phyloP scores from a whole-genome alignment of 92 coral and sea anemone species.

The Phenganax subtilis region DNA sequence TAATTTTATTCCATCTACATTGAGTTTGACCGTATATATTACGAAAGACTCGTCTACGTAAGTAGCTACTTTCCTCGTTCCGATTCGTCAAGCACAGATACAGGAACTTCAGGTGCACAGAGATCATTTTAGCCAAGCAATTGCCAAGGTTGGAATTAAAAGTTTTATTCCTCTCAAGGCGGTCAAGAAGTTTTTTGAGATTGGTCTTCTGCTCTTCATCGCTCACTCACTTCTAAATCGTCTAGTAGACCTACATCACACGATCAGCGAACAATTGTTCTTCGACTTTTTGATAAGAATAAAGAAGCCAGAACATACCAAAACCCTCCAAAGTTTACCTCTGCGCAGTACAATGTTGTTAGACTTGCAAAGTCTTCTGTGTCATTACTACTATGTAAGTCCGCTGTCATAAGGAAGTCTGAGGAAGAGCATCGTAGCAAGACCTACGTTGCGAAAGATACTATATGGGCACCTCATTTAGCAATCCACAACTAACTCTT shows the following conservation, averaged over 20 bases:
- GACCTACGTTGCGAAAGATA: too few species aligned
- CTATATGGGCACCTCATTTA: too few species aligned
- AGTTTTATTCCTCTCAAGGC: neutral
- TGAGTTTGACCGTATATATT: too few species aligned
- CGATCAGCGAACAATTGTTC: neutral
- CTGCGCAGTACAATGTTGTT: neutral
- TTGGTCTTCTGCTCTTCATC: too few species aligned
- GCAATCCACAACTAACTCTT: too few species aligned
- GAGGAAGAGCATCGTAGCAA: neutral
- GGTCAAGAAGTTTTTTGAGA: too few species aligned
- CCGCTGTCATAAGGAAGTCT: neutral
- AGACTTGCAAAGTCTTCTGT: too few species aligned
- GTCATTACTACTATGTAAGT: too few species aligned
- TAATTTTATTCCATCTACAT: too few species aligned
- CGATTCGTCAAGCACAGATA: constrained; percentile 6
- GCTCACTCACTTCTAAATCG: too few species aligned
- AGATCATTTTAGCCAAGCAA: neutral
- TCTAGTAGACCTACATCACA: too few species aligned
- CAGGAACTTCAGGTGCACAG: neutral
- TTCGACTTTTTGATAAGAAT: neutral
- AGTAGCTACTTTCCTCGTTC: constrained; percentile 1
- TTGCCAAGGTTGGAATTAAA: neutral
- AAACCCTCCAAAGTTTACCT: neutral
- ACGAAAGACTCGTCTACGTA: neutral
- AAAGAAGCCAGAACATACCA: neutral